Base-by-base conservation (phyloP, 2,888 invertebrate species). In the Eristalis arbustorum region DNA sequence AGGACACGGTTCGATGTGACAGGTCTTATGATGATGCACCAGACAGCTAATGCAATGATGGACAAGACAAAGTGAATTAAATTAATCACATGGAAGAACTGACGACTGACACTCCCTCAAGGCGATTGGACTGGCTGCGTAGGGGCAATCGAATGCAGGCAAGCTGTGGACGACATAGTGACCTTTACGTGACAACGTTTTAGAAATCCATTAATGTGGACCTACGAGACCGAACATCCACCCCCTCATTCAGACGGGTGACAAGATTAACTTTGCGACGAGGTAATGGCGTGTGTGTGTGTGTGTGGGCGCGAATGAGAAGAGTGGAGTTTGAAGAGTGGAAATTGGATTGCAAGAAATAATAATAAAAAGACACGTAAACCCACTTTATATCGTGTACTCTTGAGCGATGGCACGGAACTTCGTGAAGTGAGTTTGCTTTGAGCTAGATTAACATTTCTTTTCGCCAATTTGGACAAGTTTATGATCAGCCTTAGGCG, bases 61-160 rank as follows among this genome's bases (percentile, higher is more conserved):
- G 34, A 37, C 66, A 22, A 62, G 57, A 42, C 59, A 62, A 37
- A 67, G 23, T 37, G 49, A 67, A 73, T 62, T 79, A 79, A 72
- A 67, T 79, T 72, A 31, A 67, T 79, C 66, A 59, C 42, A 78
- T 13, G 66, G 49, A 49, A 31, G 14, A 59, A 42, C 23, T 57
- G 78, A 42, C 25, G 66, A 23, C 22, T 18, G 10, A 14, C 40
- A 28, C 49, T 62, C 18, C 42, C 61, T 25, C 31, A 8, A 25
- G 6, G 5, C 64, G 23, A 64, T 61, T 31, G 42, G 42, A 31
- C 61, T 67, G 5, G 37, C 5, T 18, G 11, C 18, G 22, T 14
- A 5, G 25, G 25, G 18, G 23, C 59, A 69, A 69, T 69, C 69
- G 59, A 57, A 59, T 66, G 34, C 34, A 34, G 34, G 23, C 14